Percentiles rank a stretch among this genome's conserved stretches.
These are phyloP conservation scores for Aphelenchoides fujianensis DNA, from an alignment of 1,140 invertebrate genomes.

Conservation along the genomic window DNA sequence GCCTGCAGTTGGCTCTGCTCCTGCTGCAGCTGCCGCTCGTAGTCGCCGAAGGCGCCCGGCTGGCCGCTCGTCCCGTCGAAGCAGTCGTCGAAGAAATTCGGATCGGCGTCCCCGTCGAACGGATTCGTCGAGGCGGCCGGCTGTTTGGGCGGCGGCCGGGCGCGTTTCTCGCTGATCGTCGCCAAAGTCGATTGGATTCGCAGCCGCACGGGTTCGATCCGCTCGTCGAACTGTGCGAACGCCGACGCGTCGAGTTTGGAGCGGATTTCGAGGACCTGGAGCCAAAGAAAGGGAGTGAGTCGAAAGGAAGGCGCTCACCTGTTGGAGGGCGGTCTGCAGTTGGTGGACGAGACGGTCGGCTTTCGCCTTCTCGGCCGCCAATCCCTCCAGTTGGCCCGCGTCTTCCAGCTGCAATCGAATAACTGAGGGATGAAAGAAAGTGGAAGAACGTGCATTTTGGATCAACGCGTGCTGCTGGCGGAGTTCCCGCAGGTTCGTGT, in stretches of 20 bases:
- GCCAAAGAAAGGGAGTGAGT: not conserved
- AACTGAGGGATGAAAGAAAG: not conserved
- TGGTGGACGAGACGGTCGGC: slow-evolving; percentile 10
- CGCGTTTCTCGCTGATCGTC: not conserved
- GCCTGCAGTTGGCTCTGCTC: slow-evolving; percentile 10
- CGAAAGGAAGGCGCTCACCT: not conserved
- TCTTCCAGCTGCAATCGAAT: slow-evolving; percentile 10
- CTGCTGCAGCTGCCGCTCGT: slow-evolving; percentile 16
- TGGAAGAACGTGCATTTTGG: slow-evolving; percentile 20
- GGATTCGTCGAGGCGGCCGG: slow-evolving; percentile 18
- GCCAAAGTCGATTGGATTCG: not conserved
- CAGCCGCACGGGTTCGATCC: slow-evolving; percentile 9
- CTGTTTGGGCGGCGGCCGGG: not conserved
- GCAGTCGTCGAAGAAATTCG: slow-evolving; percentile 26
- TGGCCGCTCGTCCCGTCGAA: not conserved
- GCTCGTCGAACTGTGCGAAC: not conserved
- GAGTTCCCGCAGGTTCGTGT: slow-evolving; percentile 20
- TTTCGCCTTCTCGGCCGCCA: not conserved
- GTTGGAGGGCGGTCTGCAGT: slow-evolving; percentile 7
- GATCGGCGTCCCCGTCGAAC: slow-evolving; percentile 4
- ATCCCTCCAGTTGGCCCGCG: not conserved
- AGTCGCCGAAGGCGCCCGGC: not conserved
- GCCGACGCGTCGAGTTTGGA: not conserved
- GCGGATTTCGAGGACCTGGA: not conserved
- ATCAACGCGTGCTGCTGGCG: slow-evolving; percentile 12